Evolutionary conservation across 1,140 invertebrate genomes (phyloP), one percentile per base, ranked within the genome.

Genomic region (Camponotus vicinus): DNA sequence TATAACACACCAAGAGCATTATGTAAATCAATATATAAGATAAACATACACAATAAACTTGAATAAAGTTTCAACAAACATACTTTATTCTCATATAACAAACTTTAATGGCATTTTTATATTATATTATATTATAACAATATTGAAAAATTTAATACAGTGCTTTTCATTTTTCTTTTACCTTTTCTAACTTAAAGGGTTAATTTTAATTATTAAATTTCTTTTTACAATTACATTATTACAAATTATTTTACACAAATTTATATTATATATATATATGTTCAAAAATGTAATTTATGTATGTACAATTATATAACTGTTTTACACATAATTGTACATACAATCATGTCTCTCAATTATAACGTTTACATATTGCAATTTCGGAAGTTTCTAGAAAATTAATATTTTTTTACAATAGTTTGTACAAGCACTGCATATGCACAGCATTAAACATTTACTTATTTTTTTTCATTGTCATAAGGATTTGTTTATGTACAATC

Each of bases 61-160:
- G n/a, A 57, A 45, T 75, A 6, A 77, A 13, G 21, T 59, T 86
- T 75, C 55, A 52, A 73, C 13, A 64, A 71, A 86, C 2, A 0
- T 71, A 77, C 5, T 55, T 86, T 67, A 86, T 64, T 66, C 27
- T 27, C 52, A 79, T 86, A 13, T 34, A 15, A 87, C 42, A 59
- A 18, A 3, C 32, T 69, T 82, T 69, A 49, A 63, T 69, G 49
- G 21, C 37, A 80, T 70, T 70, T 70, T 37, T 80, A 70, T 80
- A 49, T 70, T 42, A 67, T 15, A 77, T 49, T 78, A 45, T 80
- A 55, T 27, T 55, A 49, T 66, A 40, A 67, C 21, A 70, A 27
- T 27, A 27, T 27, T 27, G 27, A 80, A 59, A 55, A 42, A 40
- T 61, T 69, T 70, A 75, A 69, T 49, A 82, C 13, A 75, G 9